Evolutionary conservation across 2,888 invertebrate species (phyloP), one percentile per base, ranked within the genome.

Genomic region (Quadroppia sp.): DNA sequence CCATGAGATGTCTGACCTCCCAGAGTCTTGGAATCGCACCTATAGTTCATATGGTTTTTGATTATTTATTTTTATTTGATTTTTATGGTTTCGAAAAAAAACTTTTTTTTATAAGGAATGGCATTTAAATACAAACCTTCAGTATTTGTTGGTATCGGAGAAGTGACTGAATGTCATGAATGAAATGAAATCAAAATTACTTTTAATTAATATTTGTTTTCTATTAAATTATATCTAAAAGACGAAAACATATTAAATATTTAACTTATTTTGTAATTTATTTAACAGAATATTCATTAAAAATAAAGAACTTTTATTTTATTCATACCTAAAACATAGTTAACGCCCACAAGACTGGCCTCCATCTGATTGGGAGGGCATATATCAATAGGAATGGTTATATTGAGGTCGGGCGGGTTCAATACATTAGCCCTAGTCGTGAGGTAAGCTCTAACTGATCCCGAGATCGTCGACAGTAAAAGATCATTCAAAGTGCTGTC

Each of bases 21-120:
- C 87, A 87, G 2, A 87, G 82, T 32, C 86, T 82, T 1, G 87
- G 87, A 32, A 87, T 85, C 48, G 84, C 84, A n/a, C 86, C 75
- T 74, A 40, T 9, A 72, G 53, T 32, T 23, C 17, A 56, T 11
- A 32, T 15, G 28, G 30, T 20, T 20, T 20, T 59, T 59, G 11
- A 36, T 15, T 45, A 45, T 36, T 36, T 7, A 36, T 4, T 36
- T 36, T 36, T 36, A 36, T 36, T 36, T 36, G 36, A 36, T 7
- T 4, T 36, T 36, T 36, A n/a, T n/a, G n/a, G n/a, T n/a, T n/a
- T n/a, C n/a, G n/a, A n/a, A n/a, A n/a, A n/a, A n/a, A n/a, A n/a
- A n/a, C n/a, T n/a, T n/a, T n/a, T n/a, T n/a, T n/a, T n/a, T n/a
- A n/a, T n/a, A n/a, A n/a, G n/a, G n/a, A n/a, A n/a, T n/a, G n/a